A percentile compares a stretch with the other conserved stretches of the same genome.
phyloP scores from a whole-genome alignment of 2,888 invertebrate genomes.

The Griposia aprilina region DNA sequence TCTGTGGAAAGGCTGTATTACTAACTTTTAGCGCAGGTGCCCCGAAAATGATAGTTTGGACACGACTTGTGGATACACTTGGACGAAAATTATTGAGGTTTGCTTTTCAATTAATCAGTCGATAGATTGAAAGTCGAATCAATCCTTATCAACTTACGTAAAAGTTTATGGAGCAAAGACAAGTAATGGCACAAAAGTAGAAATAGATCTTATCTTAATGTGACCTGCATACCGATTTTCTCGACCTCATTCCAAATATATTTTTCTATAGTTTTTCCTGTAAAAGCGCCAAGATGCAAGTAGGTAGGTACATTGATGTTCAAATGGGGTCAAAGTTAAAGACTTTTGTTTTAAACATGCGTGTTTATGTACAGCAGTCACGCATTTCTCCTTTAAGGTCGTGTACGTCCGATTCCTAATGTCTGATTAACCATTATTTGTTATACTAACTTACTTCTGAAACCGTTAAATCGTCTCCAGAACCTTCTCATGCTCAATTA shows the following conservation, averaged over 20 bases:
- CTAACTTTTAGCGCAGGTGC: not conserved
- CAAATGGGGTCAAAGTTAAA: conserved; percentile 53
- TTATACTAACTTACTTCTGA: too few species aligned
- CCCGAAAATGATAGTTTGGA: not conserved
- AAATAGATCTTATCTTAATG: conserved; percentile 5
- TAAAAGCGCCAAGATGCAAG: conserved; percentile 32
- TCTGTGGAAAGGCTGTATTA: not conserved
- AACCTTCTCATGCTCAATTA: too few species aligned
- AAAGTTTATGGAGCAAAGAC: not conserved
- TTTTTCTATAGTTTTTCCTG: conserved; percentile 43
- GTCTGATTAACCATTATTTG: not conserved
- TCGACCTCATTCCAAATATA: conserved; percentile 35
- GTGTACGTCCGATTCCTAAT: conserved; percentile 21
- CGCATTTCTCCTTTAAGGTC: conserved; percentile 50
- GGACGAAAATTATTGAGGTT: not conserved
- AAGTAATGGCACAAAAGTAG: not conserved
- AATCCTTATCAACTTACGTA: not conserved
- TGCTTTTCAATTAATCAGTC: not conserved
- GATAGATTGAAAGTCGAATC: not conserved
- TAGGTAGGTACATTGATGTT: conserved; percentile 4
- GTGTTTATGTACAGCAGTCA: conserved; percentile 44
- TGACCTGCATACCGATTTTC: conserved; percentile 21
- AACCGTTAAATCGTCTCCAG: too few species aligned
- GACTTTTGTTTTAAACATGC: conserved; percentile 49
- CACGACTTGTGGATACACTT: not conserved